Evolutionary conservation across 64 coral and sea anemone species (phyloP), one percentile per base, ranked within the genome.

Genomic region (Stichodactyla helianthus): DNA sequence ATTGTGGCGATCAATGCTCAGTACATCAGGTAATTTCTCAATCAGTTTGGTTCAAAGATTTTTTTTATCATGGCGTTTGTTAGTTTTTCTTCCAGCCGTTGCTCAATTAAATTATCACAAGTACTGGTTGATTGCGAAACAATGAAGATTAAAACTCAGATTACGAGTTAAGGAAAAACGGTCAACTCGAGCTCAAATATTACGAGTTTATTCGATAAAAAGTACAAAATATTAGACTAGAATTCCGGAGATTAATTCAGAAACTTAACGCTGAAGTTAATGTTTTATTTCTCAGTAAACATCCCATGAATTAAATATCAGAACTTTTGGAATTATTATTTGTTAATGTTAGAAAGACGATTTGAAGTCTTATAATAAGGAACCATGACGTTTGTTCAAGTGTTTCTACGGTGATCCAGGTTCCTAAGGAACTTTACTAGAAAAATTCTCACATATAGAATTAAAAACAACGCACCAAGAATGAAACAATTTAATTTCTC

Each of bases 1-100:
- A 86, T n/a, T 97, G 94, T 52, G 94, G 87, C 58, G 94, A 97
- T 31, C 85, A 86, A 7, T 97, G 94, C 20, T 85, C 90, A 59
- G 14, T 85, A 53, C 68, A 67, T 50, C 84, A 97, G 81, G 78
- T 81, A 81, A 81, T 31, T 11, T 74, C 27, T 13, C 7, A 74
- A 74, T 31, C 7, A 71, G n/a, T 74, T 74, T 31, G 14, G 8
- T 31, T 74, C 23, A 26, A 23, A 71, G 6, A 71, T 71, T 71
- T 71, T 71, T 71, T 16, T 71, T 1, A 26, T 79, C 10, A 20
- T 5, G 9, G 15, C 35, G 18, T 52, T 79, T 79, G 77, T 79
- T 79, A 79, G 78, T 81, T 81, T 74, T 74, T 31, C 51, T 81
- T 20, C 78, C 52, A 51, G 78, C 50, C 78, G 52, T 81, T 52